A percentile compares a stretch with the other conserved stretches of the same genome.
Evolutionary conservation across 2,888 invertebrate species (phyloP).

Genomic region (Phyllotreta striolata): DNA sequence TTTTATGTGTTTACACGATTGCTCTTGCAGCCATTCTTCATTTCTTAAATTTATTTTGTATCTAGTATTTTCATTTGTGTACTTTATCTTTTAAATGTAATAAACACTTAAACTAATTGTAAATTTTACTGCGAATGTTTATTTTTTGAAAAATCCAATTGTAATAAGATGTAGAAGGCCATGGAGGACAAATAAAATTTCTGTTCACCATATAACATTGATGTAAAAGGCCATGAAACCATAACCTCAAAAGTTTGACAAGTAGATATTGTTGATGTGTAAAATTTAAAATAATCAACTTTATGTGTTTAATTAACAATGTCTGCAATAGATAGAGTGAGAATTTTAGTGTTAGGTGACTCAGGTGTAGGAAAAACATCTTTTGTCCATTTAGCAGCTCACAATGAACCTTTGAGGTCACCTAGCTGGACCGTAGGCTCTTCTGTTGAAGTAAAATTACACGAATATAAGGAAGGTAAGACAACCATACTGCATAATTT

Average conservation of each 20-base stretch:
- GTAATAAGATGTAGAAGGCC: no score
- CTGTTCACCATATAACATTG: no score
- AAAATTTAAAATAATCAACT: no score
- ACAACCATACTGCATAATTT: no score
- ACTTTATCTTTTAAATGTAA: conserved; percentile 22
- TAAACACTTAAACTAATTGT: conserved; percentile 21
- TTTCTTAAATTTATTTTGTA: conserved; percentile 7
- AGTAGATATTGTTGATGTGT: no score
- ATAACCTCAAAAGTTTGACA: no score
- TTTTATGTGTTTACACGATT: conserved; percentile 19
- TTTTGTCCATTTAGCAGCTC: conserved; percentile 88
- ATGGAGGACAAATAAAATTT: no score
- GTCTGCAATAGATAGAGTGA: conserved; percentile 88
- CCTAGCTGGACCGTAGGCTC: conserved; percentile 98
- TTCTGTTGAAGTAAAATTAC: conserved; percentile 93
- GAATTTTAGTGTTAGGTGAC: conserved; percentile 91
- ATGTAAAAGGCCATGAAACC: no score
- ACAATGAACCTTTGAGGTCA: conserved; percentile 83
- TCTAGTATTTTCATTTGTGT: conserved; percentile 14
- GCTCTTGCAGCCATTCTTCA: conserved; percentile 13
- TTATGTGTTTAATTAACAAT: conserved; percentile 57
- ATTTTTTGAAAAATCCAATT: no score
- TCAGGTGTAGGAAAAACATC: conserved; percentile 97
- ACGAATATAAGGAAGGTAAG: conserved; percentile 86
- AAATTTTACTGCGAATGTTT: background rate